Conservation (phyloP, 2,113 vertebrate species). For the Dasyornis broadbenti region DNA sequence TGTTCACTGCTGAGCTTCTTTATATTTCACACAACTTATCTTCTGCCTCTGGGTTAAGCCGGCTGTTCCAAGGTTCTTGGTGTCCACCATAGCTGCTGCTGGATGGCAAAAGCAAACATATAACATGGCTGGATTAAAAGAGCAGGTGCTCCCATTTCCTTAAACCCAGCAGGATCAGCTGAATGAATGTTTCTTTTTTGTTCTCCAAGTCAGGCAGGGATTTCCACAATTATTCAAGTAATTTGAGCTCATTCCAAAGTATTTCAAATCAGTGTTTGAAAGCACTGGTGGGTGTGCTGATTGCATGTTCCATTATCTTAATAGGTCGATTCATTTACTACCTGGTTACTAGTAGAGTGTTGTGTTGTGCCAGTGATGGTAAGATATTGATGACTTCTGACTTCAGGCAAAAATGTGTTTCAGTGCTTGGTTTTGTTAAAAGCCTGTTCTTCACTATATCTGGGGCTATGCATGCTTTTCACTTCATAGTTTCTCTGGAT, state of each 20-base stretch:
- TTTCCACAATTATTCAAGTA: background rate
- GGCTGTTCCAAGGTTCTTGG: background rate
- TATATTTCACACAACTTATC: background rate
- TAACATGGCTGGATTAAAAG: background rate
- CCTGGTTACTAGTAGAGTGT: background rate
- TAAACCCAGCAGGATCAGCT: background rate
- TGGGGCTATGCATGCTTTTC: background rate
- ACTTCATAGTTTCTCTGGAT: background rate
- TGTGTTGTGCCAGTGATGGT: background rate
- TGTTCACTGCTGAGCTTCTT: background rate
- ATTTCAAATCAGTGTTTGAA: background rate
- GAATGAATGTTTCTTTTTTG: background rate
- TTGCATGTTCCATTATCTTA: background rate
- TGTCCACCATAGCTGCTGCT: background rate
- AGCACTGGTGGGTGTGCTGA: background rate
- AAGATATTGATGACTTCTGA: background rate
- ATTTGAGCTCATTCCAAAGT: background rate
- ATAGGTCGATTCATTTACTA: background rate
- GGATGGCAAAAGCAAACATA: background rate
- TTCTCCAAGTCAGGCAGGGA: background rate
- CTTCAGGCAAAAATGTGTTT: background rate
- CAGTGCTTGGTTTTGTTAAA: background rate
- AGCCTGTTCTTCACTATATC: background rate
- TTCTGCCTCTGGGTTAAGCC: background rate
- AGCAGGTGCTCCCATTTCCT: background rate